These are phyloP conservation scores for Ardeotis arabs DNA, from an alignment of 2,113 vertebrate genomes.

Conservation along the genomic window DNA sequence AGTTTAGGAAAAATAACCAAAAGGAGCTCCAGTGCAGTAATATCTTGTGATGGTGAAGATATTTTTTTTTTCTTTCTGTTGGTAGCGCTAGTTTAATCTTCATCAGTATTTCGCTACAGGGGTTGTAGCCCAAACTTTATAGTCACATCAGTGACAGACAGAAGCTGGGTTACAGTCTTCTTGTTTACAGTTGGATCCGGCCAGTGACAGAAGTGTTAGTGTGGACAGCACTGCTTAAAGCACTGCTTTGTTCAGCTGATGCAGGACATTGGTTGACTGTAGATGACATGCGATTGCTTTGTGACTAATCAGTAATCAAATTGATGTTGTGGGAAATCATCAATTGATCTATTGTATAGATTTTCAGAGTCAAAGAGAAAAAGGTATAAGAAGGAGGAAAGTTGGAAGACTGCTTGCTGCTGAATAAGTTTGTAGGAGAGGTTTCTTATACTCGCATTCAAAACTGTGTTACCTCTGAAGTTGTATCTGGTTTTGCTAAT, in stretches of 20 bases:
- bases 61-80: background rate
- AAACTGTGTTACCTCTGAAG: background rate
- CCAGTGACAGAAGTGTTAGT: background rate
- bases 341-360: background rate
- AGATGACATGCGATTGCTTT: background rate
- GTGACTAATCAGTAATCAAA: slow-evolving; percentile 68
- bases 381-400: background rate
- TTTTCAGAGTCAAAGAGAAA: slow-evolving; percentile 36
- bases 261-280: slow-evolving; percentile 17
- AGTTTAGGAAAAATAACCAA: background rate
- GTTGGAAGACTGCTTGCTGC: background rate
- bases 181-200: background rate
- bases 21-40: background rate
- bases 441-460: background rate
- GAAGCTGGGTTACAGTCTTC: background rate
- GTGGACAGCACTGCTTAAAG: background rate
- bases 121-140: background rate
- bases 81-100: background rate
- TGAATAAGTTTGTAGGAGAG: background rate
- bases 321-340: slow-evolving; percentile 30
- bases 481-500: slow-evolving; percentile 50
- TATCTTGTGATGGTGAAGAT: background rate
- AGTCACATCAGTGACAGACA: background rate
- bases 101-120: background rate
- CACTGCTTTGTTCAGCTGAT: slow-evolving; percentile 18